phyloP scores from a whole-genome alignment of 2,888 invertebrate genomes.

The Leptopilina myrica region DNA sequence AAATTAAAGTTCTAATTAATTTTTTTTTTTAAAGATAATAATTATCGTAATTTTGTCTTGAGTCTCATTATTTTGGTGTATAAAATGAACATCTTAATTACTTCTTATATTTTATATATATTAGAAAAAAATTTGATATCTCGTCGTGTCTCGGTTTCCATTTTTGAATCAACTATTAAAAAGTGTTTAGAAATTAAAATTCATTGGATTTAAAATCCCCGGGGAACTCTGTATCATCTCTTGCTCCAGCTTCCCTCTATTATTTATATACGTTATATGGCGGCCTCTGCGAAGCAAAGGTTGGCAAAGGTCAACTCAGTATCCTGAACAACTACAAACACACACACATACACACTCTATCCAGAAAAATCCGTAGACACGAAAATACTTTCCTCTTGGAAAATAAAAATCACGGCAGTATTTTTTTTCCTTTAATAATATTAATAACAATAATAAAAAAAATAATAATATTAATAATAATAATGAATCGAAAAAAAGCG shows the following conservation, averaged over 20 bases:
- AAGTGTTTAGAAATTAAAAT: constrained; percentile 12
- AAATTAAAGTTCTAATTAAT: no score
- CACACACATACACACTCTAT: background rate
- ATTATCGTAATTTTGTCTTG: no score
- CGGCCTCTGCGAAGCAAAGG: constrained; percentile 1
- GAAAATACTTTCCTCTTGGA: no score
- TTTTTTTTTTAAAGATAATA: no score
- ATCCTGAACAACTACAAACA: background rate
- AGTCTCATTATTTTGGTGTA: no score
- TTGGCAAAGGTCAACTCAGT: background rate
- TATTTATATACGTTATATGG: constrained; percentile 6
- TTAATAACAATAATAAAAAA: no score
- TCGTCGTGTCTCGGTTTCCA: background rate
- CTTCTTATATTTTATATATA: background rate
- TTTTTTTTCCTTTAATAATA: no score
- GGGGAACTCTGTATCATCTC: background rate
- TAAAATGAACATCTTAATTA: background rate
- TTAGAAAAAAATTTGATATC: background rate
- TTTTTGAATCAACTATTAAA: background rate
- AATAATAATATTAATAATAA: no score
- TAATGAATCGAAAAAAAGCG: no score
- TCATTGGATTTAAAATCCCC: background rate
- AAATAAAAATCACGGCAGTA: no score
- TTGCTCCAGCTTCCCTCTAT: constrained; percentile 9
- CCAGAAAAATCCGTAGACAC: background rate